Conservation (phyloP, 2,888 invertebrate genomes). For the Atethmia centrago region DNA sequence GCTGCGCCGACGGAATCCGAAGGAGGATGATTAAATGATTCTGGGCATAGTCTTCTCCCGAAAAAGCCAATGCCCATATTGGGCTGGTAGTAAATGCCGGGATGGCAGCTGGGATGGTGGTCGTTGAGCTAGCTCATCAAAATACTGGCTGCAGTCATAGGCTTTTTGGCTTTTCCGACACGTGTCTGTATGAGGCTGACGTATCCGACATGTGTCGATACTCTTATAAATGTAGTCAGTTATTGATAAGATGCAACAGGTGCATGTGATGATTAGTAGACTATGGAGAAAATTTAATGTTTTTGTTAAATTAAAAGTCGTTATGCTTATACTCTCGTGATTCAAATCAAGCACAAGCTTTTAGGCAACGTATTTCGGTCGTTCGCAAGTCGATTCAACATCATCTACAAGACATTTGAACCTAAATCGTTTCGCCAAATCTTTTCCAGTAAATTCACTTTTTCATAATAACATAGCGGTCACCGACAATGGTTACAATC, state of each 20-base stretch:
- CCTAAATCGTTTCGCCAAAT: not conserved
- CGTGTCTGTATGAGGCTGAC: too few species aligned
- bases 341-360: not conserved
- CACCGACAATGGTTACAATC: constrained; percentile 14
- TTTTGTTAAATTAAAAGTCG: not conserved
- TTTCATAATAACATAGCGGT: constrained; percentile 47
- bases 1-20: not conserved
- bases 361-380: not conserved
- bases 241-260: not conserved
- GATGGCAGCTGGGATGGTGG: not conserved
- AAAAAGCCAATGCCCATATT: not conserved
- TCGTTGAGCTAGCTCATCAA: not conserved
- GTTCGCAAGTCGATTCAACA: not conserved
- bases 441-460: constrained; percentile 29
- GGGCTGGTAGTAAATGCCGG: not conserved
- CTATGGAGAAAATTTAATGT: not conserved
- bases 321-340: not conserved
- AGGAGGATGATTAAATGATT: not conserved
- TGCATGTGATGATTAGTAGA: too few species aligned
- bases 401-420: not conserved
- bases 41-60: not conserved
- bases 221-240: not conserved
- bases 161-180: too few species aligned
- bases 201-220: not conserved
- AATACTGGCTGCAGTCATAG: too few species aligned